Base-by-base conservation (phyloP, 2,113 vertebrate genomes). In the Pelmatolapia mariae region DNA sequence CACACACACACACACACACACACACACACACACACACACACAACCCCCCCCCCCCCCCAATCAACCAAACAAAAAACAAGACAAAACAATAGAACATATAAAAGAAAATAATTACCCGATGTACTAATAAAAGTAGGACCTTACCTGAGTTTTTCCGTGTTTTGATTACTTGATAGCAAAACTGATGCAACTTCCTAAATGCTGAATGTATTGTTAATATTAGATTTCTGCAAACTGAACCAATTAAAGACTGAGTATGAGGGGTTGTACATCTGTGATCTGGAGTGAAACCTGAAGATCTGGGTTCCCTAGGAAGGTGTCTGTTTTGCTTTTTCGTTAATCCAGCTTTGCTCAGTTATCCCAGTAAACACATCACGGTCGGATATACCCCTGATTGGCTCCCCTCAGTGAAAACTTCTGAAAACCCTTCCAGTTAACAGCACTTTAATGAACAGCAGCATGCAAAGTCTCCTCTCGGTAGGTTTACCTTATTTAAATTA, bases 401-500 rank as follows among this genome's bases (percentile, higher is more conserved):
- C 83, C 84, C 83, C 56, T 87, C 19, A 1, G 61, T 86, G 50
- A 87, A 83, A 90, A 61, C 24, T 10, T 63, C 61, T 24, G 54
- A 24, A 86, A 84, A 36, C 52, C 33, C 54, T 83, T 76, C 43
- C 54, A 85, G 18, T 80, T 85, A 86, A 84, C 73, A 76, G 26
- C 26, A 22, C 61, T 71, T 91, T 88, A 94, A 94, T 89, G 53
- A 90, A 81, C n/a, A 56, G 22, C 38, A 71, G 53, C 19, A 53
- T 71, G 16, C 57, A 61, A 81, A 80, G 33, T 63, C 83, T 89
- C 50, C 71, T 83, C 93, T 85, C 84, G 22, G 89, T 89, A 88
- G 90, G 81, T 87, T 89, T 80, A 45, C 29, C 73, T 89, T 56
- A 78, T 85, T 81, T 82, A 78, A 91, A 85, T 92, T 31, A 40